These are phyloP conservation scores for Aphidius colemani DNA, from an alignment of 2,888 invertebrate genomes.

Conservation along the genomic window DNA sequence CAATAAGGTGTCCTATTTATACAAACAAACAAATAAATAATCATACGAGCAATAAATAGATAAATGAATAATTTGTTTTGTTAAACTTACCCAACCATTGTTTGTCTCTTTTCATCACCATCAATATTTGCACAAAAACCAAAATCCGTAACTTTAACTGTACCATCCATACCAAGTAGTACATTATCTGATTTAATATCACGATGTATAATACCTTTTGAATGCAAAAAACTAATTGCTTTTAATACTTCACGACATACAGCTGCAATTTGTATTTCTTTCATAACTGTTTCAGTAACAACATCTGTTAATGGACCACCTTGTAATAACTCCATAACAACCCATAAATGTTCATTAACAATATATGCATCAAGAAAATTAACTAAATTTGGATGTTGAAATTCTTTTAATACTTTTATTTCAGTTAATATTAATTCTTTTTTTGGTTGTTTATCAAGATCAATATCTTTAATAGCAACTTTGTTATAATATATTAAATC, in stretches of 20 bases:
- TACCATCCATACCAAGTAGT: conserved; percentile 88
- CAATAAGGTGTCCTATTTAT: conserved; percentile 80
- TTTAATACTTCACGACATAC: conserved; percentile 88
- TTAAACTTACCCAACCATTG: conserved; percentile 77
- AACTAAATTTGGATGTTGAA: conserved; percentile 92
- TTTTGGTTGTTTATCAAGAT: conserved; percentile 90
- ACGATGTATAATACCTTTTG: conserved; percentile 87
- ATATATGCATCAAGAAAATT: conserved; percentile 94
- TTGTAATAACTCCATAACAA: conserved; percentile 92
- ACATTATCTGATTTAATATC: conserved; percentile 99
- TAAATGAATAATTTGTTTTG: no score
- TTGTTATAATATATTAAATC: conserved; percentile 73
- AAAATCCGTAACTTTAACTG: conserved; percentile 93
- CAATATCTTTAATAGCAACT: conserved; percentile 96
- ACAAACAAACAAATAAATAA: no score
- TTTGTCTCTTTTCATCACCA: conserved; percentile 92
- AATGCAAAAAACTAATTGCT: conserved; percentile 88
- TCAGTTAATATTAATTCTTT: conserved; percentile 96
- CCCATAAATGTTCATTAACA: conserved; percentile 93
- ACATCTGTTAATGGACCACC: conserved; percentile 97
- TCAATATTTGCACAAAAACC: conserved; percentile 98
- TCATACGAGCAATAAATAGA: no score
- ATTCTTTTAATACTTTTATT: conserved; percentile 88
- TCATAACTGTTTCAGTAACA: conserved; percentile 96
- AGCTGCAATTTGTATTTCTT: conserved; percentile 94